Base-by-base conservation (phyloP, 2,113 vertebrate genomes). In the Manacus vitellinus region DNA sequence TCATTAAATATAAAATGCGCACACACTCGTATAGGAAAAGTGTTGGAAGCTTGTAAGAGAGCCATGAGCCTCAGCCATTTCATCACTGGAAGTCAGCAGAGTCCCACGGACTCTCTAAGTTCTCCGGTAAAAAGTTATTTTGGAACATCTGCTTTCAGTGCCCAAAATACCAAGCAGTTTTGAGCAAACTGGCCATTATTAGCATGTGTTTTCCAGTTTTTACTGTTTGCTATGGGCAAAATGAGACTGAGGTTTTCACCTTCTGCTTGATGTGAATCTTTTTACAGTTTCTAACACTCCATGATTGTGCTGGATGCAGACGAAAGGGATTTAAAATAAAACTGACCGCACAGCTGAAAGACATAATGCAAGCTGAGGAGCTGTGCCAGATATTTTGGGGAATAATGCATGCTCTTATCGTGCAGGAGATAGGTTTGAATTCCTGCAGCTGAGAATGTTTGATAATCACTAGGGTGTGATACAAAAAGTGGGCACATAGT, bases 11-110 rank as follows among this genome's bases (percentile, higher is more conserved):
- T 4, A 74, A 63, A 63, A 62, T 27, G 14, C 8, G 10, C 22
- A 15, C 0, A 6, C 27, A 30, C 15, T 0, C 23, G 3, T 18
- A 4, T 21, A 47, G 63, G 41, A 66, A 77, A 63, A 72, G 25
- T 14, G 1, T 55, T 58, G 46, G 23, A 73, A 74, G 7, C 3
- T 58, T 80, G 5, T 61, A 43, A 62, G 39, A 84, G 18, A 63
- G 12, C 37, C 37, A 4, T 8, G 4, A 76, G 4, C 28, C 8
- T 72, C 19, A 41, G 9, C 17, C 0, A 0, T 61, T 85, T 63
- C 2, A 3, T 27, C 33, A n/a, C 1, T 46, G 55, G 30, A 47
- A 72, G 13, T 44, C 65, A 72, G 41, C 18, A 75, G 9, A 7
- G 1, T 65, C 46, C 79, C 56, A 27, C 24, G 14, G 41, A 5